A percentile compares a stretch with the other conserved stretches of the same genome.
Evolutionary conservation across 2,797 vertebrate species (phyloP).

Genomic region (Kryptopterus vitreolus): DNA sequence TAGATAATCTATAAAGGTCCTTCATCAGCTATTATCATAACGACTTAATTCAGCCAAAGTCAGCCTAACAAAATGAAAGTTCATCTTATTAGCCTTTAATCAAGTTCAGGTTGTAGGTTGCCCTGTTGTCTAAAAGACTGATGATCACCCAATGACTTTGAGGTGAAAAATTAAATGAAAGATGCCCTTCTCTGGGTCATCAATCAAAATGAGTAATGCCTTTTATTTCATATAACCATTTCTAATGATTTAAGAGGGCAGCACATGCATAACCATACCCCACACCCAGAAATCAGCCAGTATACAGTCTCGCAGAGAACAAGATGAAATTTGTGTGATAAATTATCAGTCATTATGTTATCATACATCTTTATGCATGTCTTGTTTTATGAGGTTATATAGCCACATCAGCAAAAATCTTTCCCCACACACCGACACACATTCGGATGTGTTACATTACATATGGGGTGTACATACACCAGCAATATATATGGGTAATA

Average conservation of each 20-base stretch:
- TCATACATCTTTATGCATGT: not conserved
- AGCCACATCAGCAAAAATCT: not conserved
- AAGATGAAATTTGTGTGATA: not conserved
- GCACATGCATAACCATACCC: slow-evolving; percentile 21
- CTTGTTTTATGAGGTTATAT: not conserved
- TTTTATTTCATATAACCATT: slow-evolving; percentile 61
- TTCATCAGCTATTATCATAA: not conserved
- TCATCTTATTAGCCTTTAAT: slow-evolving; percentile 26
- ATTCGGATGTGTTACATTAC: no score
- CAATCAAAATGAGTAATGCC: slow-evolving; percentile 62
- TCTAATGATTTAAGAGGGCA: slow-evolving; percentile 61
- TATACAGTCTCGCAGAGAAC: not conserved
- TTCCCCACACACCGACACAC: not conserved
- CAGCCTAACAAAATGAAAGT: not conserved
- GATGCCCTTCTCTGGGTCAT: slow-evolving; percentile 56
- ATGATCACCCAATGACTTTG: slow-evolving; percentile 25
- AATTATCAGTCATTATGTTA: not conserved
- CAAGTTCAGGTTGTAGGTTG: slow-evolving; percentile 21
- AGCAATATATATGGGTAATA: no score
- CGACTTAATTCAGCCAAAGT: not conserved
- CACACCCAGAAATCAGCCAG: slow-evolving; percentile 13
- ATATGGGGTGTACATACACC: no score
- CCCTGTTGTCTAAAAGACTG: slow-evolving; percentile 26
- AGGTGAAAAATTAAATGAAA: slow-evolving; percentile 40
- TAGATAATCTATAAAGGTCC: not conserved